These are phyloP conservation scores for Cantharis rustica DNA, from an alignment of 2,888 invertebrate species.

Conservation along the genomic window DNA sequence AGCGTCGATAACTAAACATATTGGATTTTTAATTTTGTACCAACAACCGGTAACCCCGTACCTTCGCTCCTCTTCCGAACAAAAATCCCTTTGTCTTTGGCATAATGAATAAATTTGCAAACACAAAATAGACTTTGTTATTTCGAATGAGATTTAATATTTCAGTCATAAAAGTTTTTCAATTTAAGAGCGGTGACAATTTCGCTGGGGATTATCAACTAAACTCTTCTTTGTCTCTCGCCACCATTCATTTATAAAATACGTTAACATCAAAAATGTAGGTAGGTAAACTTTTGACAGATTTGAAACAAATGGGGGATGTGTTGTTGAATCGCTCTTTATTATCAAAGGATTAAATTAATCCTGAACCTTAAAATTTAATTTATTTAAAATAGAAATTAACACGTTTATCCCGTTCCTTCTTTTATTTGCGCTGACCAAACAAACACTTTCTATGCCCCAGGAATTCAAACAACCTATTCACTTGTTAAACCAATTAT, in stretches of 20 bases:
- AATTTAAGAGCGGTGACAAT: background rate
- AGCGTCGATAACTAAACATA: background rate
- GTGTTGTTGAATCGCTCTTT: background rate
- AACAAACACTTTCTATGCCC: constrained; percentile 16
- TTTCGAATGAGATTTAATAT: background rate
- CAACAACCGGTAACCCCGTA: background rate
- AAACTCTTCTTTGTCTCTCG: background rate
- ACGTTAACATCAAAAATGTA: background rate
- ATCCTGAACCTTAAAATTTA: background rate
- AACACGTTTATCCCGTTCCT: background rate
- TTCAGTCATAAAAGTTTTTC: background rate
- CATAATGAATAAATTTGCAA: background rate
- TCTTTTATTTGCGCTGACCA: constrained; percentile 15
- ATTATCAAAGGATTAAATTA: background rate
- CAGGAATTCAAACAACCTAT: constrained; percentile 19
- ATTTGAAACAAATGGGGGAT: background rate
- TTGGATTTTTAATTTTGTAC: background rate
- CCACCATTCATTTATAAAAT: background rate
- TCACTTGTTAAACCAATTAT: constrained; percentile 43
- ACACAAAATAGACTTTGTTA: background rate
- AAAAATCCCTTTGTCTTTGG: background rate
- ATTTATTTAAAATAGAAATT: background rate
- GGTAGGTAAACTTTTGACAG: background rate
- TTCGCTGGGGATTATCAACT: background rate
- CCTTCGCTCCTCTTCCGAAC: background rate